Base-by-base conservation (phyloP, 2,888 invertebrate species). In the Teleiodes luculella region DNA sequence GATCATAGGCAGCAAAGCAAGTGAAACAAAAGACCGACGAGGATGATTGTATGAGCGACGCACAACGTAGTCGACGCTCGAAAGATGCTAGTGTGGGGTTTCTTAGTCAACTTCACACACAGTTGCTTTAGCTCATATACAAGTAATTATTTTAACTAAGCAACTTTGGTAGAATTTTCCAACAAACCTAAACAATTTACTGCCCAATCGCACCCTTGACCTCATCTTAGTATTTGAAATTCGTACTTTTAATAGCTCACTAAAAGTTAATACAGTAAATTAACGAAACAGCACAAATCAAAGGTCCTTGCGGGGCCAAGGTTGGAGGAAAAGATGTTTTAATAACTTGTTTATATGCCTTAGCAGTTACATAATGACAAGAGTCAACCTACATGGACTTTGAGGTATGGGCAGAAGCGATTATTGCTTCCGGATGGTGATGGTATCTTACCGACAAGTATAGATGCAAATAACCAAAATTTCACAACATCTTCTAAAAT, bases 251-350 rank as follows among this genome's bases (percentile, higher is more conserved):
- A n/a, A n/a, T 33, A 6, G n/a, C 20, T 4, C 24, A 24, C 7
- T 20, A 28, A 4, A 1, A 43, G 11, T 28, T 13, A 28, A 20
- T 16, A 11, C 24, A 24, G 43, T 49, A 20, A 37, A 36, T 54
- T 30, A 54, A 51, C 45, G 16, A 20, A 45, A 43, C 14, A 36
- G 35, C 10, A n/a, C 28, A 45, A 37, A 46, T 46, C 46, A 54
- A 49, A 50, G 49, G 31, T 50, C 18, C 45, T 36, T 53, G 37
- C 13, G 30, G 18, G 31, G 36, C 14, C 60, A 58, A 57, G 53
- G 56, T 60, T 60, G 58, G 64, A 62, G 52, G 62, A 59, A 56
- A 62, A 54, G 55, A 57, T 56, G 57, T 61, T 61, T 61, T 62
- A 56, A 62, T 61, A 70, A 68, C 65, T 57, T 50, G 64, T 66